Conservation (phyloP, 2,113 vertebrate genomes). For the Bothrops jararaca region DNA sequence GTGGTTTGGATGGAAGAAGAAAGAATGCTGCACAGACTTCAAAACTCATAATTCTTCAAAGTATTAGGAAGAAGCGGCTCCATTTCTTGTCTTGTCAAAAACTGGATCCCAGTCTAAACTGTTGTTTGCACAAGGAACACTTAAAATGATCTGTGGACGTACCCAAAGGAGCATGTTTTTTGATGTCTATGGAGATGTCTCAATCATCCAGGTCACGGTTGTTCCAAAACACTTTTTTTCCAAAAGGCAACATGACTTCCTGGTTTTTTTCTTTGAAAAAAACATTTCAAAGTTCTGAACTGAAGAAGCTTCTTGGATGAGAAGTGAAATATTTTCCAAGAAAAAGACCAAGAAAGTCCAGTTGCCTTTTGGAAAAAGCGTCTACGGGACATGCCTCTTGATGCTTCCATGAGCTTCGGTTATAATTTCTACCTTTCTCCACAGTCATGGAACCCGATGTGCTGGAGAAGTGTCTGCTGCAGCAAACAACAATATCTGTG, state of each 20-base stretch:
- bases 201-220: neutral
- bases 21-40: neutral
- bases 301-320: neutral
- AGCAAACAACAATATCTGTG: slow-evolving; percentile 98
- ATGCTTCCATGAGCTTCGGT: neutral
- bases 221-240: neutral
- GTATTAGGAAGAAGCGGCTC: neutral
- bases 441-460: slow-evolving; percentile 94
- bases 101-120: neutral
- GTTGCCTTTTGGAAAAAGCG: neutral
- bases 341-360: neutral
- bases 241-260: neutral
- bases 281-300: neutral
- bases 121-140: rapidly evolving
- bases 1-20: neutral
- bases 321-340: neutral
- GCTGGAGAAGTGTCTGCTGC: slow-evolving; percentile 96
- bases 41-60: neutral
- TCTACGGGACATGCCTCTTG: neutral
- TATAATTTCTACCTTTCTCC: slow-evolving; percentile 20
- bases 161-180: neutral
- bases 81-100: neutral
- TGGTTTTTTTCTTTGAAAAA: neutral
- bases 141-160: neutral
- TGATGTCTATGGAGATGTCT: neutral